Evolutionary conservation across 1,140 invertebrate genomes (phyloP).

Genomic region (Rhizoglyphus robini): DNA sequence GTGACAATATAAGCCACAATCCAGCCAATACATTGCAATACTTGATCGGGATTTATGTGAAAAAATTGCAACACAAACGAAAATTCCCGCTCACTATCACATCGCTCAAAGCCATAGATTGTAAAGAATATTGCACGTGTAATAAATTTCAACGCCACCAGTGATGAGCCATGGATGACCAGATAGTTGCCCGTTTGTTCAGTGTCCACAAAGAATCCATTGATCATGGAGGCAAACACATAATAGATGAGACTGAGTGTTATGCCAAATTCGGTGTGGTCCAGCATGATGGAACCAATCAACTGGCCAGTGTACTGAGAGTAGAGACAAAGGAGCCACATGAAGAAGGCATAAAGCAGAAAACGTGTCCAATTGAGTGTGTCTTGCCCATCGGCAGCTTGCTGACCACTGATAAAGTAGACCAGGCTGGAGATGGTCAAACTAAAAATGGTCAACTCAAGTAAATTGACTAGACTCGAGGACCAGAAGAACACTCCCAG

Average conservation of each 20-base stretch:
- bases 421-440: background rate
- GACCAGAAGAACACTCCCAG: constrained; percentile 3
- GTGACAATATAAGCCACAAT: background rate
- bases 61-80: background rate
- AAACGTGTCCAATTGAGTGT: background rate
- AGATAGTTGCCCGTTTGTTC: background rate
- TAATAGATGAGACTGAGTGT: background rate
- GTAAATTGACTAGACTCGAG: background rate
- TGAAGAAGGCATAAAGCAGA: background rate
- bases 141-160: background rate
- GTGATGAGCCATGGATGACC: background rate
- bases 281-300: background rate
- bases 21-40: background rate
- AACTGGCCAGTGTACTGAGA: background rate
- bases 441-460: background rate
- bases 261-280: background rate
- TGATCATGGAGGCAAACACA: background rate
- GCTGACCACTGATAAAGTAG: background rate
- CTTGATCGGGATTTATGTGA: background rate
- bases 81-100: background rate
- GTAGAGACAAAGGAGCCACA: background rate
- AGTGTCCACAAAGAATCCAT: background rate
- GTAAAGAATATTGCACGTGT: background rate
- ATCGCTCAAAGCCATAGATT: background rate
- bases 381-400: background rate